Base-by-base conservation (phyloP, 2,113 vertebrate genomes). In the Monarcha castaneiventris region DNA sequence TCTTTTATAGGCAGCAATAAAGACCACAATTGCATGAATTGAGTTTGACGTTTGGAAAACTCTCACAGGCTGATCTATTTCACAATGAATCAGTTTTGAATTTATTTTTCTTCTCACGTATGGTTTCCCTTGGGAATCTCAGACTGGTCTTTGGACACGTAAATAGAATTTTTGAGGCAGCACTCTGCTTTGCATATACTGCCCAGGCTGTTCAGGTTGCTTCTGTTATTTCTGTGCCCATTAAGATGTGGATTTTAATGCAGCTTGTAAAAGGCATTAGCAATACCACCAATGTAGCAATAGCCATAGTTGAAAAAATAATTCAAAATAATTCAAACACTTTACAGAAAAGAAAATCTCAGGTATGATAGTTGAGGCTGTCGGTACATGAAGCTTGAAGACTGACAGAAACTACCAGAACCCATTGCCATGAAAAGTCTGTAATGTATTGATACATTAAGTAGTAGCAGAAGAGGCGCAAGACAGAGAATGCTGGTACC, bases 331-430 rank as follows among this genome's bases (percentile, higher is more conserved):
- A 37, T 37, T 93, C 8, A 68, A 82, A 82, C 3, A 22, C 9
- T 79, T 30, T 5, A 18, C 19, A 61, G 44, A 39, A 69, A 78
- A 62, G 16, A 32, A 62, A 20, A 16, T 41, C 22, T 62, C 10
- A 44, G 14, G 44, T 56, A 64, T 1, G 0, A 27, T 12, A 29
- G n/a, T 26, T 0, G 0, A 68, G 39, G 20, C 12, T 81, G n/a
- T 18, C 2, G 0, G 16, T 62, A 78, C 15, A 56, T 1, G 1
- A 43, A 76, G 29, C 7, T 3, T 39, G 35, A 87, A 58, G 32
- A 46, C 26, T 49, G 56, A 44, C 26, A 85, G 44, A 76, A 86
- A 27, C 51, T 61, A 77, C 32, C 63, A 64, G 58, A 79, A 61
- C 8, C 5, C 12, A 58, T 41, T 93, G 72, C 37, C 26, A 66